Base-by-base conservation (phyloP, 2,113 vertebrate genomes). In the Semnornis frantzii region DNA sequence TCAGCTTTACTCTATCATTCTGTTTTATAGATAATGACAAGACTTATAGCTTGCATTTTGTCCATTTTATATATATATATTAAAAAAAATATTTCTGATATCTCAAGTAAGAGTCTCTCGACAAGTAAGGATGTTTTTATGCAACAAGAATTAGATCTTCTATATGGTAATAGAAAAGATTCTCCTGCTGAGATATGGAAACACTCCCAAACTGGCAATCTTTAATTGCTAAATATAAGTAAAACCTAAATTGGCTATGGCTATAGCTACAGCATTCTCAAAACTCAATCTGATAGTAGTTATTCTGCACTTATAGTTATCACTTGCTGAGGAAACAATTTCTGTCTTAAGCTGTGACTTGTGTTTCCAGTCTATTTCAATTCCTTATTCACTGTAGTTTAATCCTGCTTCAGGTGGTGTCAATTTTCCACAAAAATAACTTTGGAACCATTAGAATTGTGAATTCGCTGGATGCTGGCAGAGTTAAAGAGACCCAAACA, bases 341-440 rank as follows among this genome's bases (percentile, higher is more conserved):
- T 94, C 82, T 84, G 70, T 93, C 96, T 94, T 95, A 95, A 96
- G 64, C 73, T 93, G 73, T 8, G 20, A 94, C 95, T 96, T 94
- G 54, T 3, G 74, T 92, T 94, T 91, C 59, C 89, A 95, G 96
- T 73, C 87, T 93, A 82, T 94, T 97, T 95, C 87, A 93, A 87
- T 90, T 91, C 89, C 86, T 73, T 80, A 46, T 83, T 95, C 87
- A 89, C 88, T 91, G 59, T 30, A 78, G 81, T 89, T 92, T 95
- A 94, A 96, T 93, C 94, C 91, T 96, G 37, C 93, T 97, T 96
- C 94, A 85, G 64, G 74, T 85, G 88, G 92, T 94, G 82, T 97
- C 96, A 80, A 76, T 95, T 97, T 97, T 95, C 96, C 93, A 96
- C 92, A 97, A 96, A 98, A 98, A 97, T 97, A 98, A 98, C 97